phyloP scores from a whole-genome alignment of 2,888 invertebrate species.

The Chalcis sispes region DNA sequence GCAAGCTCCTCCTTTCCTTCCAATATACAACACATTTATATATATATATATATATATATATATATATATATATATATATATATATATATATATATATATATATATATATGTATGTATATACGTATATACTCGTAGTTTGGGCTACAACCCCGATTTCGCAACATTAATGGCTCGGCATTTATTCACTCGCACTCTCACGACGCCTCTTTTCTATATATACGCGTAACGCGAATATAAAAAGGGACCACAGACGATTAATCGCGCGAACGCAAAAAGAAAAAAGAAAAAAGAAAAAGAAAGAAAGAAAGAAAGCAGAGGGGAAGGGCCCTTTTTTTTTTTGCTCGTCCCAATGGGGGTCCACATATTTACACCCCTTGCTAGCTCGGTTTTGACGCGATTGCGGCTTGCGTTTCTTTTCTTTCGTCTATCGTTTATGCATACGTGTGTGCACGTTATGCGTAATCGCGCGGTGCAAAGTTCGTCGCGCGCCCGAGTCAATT shows the following conservation, averaged over 20 bases:
- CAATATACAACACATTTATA: too few relatives aligned
- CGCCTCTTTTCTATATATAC: conserved; percentile 7
- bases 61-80: too few relatives aligned
- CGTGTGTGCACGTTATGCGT: too few relatives aligned
- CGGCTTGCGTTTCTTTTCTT: conserved; percentile 12
- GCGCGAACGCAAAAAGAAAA: neutral
- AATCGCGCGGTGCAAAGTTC: too few relatives aligned
- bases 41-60: too few relatives aligned
- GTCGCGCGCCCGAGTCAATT: conserved; percentile 35
- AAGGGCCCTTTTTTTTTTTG: conserved; percentile 2
- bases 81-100: too few relatives aligned
- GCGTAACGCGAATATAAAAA: neutral
- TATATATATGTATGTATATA: too few relatives aligned
- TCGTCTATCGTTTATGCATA: too few relatives aligned
- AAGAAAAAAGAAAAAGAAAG: too few relatives aligned
- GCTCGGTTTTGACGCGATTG: conserved; percentile 21
- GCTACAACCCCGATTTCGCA: conserved; percentile 30
- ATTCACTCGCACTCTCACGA: conserved; percentile 48
- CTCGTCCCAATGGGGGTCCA: neutral
- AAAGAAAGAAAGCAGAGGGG: neutral
- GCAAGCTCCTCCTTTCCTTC: too few relatives aligned
- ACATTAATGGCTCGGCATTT: conserved; percentile 50
- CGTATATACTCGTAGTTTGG: too few relatives aligned
- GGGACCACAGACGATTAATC: conserved; percentile 33
- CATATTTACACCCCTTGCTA: conserved; percentile 18